Base-by-base conservation (phyloP, 2,888 invertebrate genomes). In the Drosophila prolongata region DNA sequence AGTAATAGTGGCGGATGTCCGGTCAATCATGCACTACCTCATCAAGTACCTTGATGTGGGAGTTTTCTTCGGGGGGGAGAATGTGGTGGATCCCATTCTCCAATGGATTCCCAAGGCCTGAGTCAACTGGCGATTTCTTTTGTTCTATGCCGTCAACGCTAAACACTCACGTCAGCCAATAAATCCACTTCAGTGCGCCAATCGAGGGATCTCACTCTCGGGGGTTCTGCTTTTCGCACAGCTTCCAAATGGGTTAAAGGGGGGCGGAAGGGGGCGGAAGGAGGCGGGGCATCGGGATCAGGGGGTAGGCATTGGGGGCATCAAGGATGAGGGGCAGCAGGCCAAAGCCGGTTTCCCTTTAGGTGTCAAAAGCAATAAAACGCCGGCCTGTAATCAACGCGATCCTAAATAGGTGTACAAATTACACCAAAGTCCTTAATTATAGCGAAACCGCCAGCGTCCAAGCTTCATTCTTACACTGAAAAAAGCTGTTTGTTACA, bases 341-440 rank as follows among this genome's bases (percentile, higher is more conserved):
- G 75, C 6, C 43, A 59, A 55, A 66, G 65, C 66, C 66, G 66
- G 66, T 66, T 75, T 89, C 91, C 91, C 92, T 92, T 91, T 92
- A 92, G 92, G 92, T 92, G 92, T 92, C 91, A 92, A 92, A 89
- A 90, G 91, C 91, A 92, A 92, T 92, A 91, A 91, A 89, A 89
- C 89, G 92, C 92, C 92, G 92, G 91, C 90, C 92, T 92, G 90
- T 92, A 92, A 92, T 92, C 92, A 92, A 91, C 91, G 91, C 91
- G 90, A 90, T 91, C 90, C 91, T 92, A 91, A 92, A 92, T 92
- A 92, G 91, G 91, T 90, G 90, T 91, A 91, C 92, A 91, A 92
- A 92, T 91, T 91, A 91, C 89, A 89, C 85, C 90, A 89, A 90
- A 90, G 91, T 91, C 92, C 92, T 92, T 92, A 92, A 92, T 92